Conservation (phyloP, 2,888 invertebrate genomes). For the Dinocampus coccinellae region DNA sequence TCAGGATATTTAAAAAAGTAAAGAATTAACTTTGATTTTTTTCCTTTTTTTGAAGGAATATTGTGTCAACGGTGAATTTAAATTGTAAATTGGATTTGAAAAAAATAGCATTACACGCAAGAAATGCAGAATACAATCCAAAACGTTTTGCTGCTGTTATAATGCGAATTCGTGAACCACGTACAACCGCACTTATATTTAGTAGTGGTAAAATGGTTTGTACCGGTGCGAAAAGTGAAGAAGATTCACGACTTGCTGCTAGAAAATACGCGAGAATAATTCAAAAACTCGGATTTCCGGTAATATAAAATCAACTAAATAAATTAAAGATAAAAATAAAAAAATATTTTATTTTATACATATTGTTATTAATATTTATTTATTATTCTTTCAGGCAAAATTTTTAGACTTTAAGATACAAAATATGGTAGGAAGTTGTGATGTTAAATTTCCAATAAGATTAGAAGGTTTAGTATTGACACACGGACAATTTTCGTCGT, state of each 20-base stretch:
- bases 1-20: not conserved
- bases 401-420: slow-evolving; percentile 86
- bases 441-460: slow-evolving; percentile 87
- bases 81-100: slow-evolving; percentile 96
- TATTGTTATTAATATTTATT: slow-evolving; percentile 10
- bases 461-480: slow-evolving; percentile 85
- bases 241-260: slow-evolving; percentile 82
- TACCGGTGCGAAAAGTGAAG: slow-evolving; percentile 88
- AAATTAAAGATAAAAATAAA: not conserved
- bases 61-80: slow-evolving; percentile 97
- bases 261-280: slow-evolving; percentile 86
- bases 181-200: slow-evolving; percentile 90
- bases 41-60: slow-evolving; percentile 86
- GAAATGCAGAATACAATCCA: slow-evolving; percentile 99
- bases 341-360: slow-evolving; percentile 6
- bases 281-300: slow-evolving; percentile 83
- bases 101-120: slow-evolving; percentile 95
- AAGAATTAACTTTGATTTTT: slow-evolving; percentile 20
- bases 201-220: slow-evolving; percentile 91
- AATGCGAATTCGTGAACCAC: slow-evolving; percentile 87
- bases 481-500: slow-evolving; percentile 82
- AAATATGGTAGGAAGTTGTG: slow-evolving; percentile 90
- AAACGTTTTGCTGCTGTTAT: slow-evolving; percentile 99
- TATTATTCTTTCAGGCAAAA: slow-evolving; percentile 73
- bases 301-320: slow-evolving; percentile 59